A percentile compares a stretch with the other conserved stretches of the same genome.
Conservation (phyloP, 2,113 vertebrate genomes). For the Myotis davidii region DNA sequence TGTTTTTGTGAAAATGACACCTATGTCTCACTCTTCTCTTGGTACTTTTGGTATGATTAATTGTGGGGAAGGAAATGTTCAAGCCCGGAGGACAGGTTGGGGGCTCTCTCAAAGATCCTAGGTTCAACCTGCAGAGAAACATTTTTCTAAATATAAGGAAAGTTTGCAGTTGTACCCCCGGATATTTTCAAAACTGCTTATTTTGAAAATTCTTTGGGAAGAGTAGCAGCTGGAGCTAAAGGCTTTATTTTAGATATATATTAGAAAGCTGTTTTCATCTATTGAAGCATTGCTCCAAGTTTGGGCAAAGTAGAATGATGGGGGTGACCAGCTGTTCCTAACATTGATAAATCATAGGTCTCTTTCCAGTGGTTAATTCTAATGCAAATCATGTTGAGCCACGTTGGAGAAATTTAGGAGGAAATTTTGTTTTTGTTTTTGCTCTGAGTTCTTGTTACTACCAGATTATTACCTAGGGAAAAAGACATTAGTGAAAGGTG, state of each 20-base stretch:
- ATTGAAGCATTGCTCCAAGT: neutral
- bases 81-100: neutral
- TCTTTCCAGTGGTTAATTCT: neutral
- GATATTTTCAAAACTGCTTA: constrained; percentile 20
- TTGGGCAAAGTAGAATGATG: neutral
- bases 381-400: neutral
- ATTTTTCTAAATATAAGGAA: constrained; percentile 46
- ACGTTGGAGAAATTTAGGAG: neutral
- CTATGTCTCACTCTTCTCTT: neutral
- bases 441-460: neutral
- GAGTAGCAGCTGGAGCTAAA: neutral
- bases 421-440: neutral
- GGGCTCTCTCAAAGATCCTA: neutral
- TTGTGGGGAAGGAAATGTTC: neutral
- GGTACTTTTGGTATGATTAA: neutral
- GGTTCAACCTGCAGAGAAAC: neutral
- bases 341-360: neutral
- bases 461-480: neutral
- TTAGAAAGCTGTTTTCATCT: neutral
- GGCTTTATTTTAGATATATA: constrained; percentile 11
- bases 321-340: neutral
- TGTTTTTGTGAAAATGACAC: neutral
- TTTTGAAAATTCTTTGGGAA: neutral
- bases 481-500: neutral
- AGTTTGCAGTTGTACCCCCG: neutral